Percentiles rank a stretch among this genome's conserved stretches.
These are phyloP conservation scores for Dynastes maya DNA, from an alignment of 2,888 invertebrate species.

Conservation along the genomic window DNA sequence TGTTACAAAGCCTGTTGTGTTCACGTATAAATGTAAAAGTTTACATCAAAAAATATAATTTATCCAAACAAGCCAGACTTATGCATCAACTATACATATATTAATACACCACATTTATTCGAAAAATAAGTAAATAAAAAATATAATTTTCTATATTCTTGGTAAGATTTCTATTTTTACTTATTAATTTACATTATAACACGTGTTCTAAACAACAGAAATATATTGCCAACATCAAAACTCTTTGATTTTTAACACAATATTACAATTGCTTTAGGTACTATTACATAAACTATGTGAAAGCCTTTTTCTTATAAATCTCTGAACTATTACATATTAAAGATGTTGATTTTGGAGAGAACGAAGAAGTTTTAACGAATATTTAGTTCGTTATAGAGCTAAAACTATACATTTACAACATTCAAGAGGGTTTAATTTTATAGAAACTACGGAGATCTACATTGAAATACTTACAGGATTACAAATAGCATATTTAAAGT, in stretches of 20 bases:
- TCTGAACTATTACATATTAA: constrained; percentile 1
- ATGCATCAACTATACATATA: constrained; percentile 26
- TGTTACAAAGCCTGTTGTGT: constrained; percentile 35
- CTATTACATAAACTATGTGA: constrained; percentile 1
- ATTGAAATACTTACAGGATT: constrained; percentile 31
- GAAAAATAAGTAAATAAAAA: constrained; percentile 17
- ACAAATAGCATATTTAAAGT: constrained; percentile 1
- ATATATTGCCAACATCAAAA: constrained; percentile 27
- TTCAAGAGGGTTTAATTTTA: constrained; percentile 37
- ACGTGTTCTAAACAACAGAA: constrained; percentile 18
- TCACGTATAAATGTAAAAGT: constrained; percentile 40
- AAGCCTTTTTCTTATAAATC: constrained; percentile 12
- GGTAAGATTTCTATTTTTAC: constrained; percentile 4
- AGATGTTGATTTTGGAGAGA: constrained; percentile 14
- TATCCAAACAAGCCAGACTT: constrained; percentile 14
- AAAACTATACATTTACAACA: constrained; percentile 44
- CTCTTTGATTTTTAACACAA: background rate
- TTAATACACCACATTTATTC: constrained; percentile 17
- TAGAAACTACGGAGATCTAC: constrained; percentile 34
- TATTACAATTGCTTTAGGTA: constrained; percentile 4
- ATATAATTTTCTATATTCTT: constrained; percentile 13
- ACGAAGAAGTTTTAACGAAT: background rate
- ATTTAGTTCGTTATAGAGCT: constrained; percentile 14
- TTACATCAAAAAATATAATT: constrained; percentile 44
- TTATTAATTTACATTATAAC: constrained; percentile 19